Conservation (phyloP, 2,113 vertebrate genomes). For the Chaenocephalus aceratus region DNA sequence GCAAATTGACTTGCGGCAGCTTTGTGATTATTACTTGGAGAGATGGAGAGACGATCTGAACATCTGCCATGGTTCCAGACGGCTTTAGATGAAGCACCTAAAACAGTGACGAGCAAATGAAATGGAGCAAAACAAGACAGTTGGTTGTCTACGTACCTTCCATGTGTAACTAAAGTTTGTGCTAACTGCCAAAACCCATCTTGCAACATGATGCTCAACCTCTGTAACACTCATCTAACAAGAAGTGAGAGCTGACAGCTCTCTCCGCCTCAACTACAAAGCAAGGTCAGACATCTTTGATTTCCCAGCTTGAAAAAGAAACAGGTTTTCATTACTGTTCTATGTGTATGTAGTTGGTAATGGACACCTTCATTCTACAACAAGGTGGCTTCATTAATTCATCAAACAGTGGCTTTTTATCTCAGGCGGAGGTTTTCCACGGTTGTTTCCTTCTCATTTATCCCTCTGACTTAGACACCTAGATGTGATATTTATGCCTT, state of each 20-base stretch:
- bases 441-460: constrained; percentile 57
- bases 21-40: constrained; percentile 28
- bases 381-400: constrained; percentile 66
- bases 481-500: constrained; percentile 73
- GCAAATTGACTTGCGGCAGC: constrained; percentile 32
- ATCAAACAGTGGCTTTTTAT: constrained; percentile 68
- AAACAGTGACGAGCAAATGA: constrained; percentile 41
- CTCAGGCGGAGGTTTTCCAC: constrained; percentile 56
- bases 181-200: constrained; percentile 62
- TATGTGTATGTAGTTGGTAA: constrained; percentile 26
- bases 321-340: constrained; percentile 35
- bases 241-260: constrained; percentile 31
- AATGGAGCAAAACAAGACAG: constrained; percentile 37
- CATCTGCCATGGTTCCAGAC: constrained; percentile 57
- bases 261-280: constrained; percentile 32
- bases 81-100: constrained; percentile 12
- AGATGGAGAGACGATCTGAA: constrained; percentile 30
- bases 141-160: constrained; percentile 36
- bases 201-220: constrained; percentile 41
- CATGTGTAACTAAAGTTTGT: constrained; percentile 52
- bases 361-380: constrained; percentile 37
- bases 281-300: constrained; percentile 54
- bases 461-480: constrained; percentile 51
- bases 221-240: constrained; percentile 41
- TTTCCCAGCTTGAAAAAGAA: constrained; percentile 37